Evolutionary conservation across 1,140 invertebrate genomes (phyloP).

Genomic region (Bombus cullumanus): DNA sequence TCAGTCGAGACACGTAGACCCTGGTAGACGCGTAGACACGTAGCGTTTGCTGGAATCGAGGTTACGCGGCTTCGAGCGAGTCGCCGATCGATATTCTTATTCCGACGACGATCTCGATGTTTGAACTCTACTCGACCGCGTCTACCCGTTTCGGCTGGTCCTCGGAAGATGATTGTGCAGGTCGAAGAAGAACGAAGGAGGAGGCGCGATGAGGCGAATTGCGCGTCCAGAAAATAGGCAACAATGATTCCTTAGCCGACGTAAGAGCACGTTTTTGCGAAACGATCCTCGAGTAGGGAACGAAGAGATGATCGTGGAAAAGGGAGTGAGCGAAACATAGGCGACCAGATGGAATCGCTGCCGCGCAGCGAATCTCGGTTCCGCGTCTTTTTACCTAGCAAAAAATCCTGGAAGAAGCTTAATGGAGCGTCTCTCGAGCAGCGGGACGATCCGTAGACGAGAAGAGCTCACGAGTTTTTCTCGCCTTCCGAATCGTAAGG

Average conservation of each 20-base stretch:
- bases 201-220: neutral
- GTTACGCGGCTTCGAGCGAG: constrained; percentile 19
- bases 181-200: neutral
- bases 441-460: constrained; percentile 34
- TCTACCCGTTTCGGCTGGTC: neutral
- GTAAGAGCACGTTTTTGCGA: neutral
- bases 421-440: constrained; percentile 43
- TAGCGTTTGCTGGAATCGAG: constrained; percentile 17
- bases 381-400: constrained; percentile 14
- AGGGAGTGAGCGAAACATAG: neutral
- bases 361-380: constrained; percentile 39
- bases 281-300: neutral
- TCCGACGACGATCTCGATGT: constrained; percentile 23
- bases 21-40: constrained; percentile 25
- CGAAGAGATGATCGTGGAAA: no score
- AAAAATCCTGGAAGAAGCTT: constrained; percentile 47
- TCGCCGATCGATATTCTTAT: constrained; percentile 42
- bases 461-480: constrained; percentile 42
- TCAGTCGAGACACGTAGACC: constrained; percentile 18
- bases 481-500: constrained; percentile 25
- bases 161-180: neutral
- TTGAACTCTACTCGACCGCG: neutral
- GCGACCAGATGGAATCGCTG: constrained; percentile 40
- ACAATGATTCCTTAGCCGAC: constrained; percentile 8
- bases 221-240: constrained; percentile 17